Percentiles rank a stretch among this genome's conserved stretches.
These are phyloP conservation scores for Pachycephala philippinensis DNA, from an alignment of 2,113 vertebrate species.

Conservation along the genomic window DNA sequence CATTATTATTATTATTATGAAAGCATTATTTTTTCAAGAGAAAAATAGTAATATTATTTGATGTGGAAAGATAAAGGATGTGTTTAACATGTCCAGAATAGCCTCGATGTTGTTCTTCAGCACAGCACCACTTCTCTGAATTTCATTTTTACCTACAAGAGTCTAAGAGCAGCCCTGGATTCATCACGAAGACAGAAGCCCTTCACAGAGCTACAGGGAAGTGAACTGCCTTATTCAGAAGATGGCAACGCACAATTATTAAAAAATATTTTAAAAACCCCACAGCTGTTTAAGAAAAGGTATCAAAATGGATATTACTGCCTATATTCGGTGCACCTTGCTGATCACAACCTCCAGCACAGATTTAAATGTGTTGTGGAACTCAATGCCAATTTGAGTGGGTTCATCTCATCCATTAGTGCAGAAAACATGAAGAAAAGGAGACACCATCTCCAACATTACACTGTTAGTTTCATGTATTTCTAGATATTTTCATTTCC, in stretches of 20 bases:
- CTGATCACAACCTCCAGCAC: neutral
- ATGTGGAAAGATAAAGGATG: neutral
- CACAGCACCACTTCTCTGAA: neutral
- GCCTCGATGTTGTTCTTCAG: neutral
- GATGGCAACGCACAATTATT: neutral
- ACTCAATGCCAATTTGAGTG: neutral
- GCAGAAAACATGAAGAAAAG: neutral
- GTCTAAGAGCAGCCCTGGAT: neutral
- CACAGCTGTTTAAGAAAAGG: neutral
- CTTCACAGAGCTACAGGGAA: neutral
- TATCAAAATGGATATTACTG: neutral
- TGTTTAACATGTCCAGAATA: neutral
- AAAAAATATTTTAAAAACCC: rapidly evolving
- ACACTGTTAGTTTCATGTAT: neutral
- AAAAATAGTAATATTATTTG: neutral
- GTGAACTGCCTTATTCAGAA: neutral
- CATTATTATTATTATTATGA: neutral
- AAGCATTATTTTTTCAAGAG: neutral
- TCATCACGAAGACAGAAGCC: neutral
- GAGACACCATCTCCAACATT: neutral
- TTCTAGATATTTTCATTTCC: neutral
- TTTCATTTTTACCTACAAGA: neutral
- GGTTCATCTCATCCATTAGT: neutral
- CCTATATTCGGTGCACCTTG: neutral
- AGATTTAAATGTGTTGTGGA: rapidly evolving